phyloP scores from a whole-genome alignment of 2,888 invertebrate genomes.

The Falcaria lacertinaria region DNA sequence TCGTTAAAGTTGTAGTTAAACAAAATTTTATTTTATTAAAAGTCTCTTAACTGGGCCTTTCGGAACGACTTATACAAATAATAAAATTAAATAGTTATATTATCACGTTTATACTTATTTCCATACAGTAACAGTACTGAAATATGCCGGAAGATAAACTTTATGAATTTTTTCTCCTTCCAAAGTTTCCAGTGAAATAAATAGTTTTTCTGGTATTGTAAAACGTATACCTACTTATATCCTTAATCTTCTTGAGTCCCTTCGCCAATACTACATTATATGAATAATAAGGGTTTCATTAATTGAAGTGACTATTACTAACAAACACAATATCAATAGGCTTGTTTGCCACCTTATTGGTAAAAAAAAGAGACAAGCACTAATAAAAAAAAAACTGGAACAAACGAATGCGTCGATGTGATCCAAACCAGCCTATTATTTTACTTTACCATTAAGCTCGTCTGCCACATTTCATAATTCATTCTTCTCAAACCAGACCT shows the following conservation, averaged over 20 bases:
- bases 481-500: constrained; percentile 19
- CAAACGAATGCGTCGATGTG: constrained; percentile 31
- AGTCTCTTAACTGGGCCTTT: constrained; percentile 63
- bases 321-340: constrained; percentile 12
- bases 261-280: no score
- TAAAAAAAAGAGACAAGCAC: no score
- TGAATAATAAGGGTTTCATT: no score
- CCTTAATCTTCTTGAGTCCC: background rate
- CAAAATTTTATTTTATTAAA: constrained; percentile 74
- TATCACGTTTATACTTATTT: constrained; percentile 69
- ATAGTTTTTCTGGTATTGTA: constrained; percentile 32
- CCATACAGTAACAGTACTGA: constrained; percentile 52
- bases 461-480: constrained; percentile 35
- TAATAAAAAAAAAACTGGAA: no score
- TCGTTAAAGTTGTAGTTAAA: constrained; percentile 77
- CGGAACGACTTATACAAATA: constrained; percentile 72
- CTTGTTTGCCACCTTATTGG: no score
- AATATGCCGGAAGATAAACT: constrained; percentile 51
- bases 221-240: constrained; percentile 12
- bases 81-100: constrained; percentile 52
- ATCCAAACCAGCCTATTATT: constrained; percentile 4
- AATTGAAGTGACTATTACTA: no score
- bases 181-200: constrained; percentile 43
- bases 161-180: constrained; percentile 47
- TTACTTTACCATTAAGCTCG: constrained; percentile 26